Base-by-base conservation (phyloP, 2,113 vertebrate species). In the Balaeniceps rex region DNA sequence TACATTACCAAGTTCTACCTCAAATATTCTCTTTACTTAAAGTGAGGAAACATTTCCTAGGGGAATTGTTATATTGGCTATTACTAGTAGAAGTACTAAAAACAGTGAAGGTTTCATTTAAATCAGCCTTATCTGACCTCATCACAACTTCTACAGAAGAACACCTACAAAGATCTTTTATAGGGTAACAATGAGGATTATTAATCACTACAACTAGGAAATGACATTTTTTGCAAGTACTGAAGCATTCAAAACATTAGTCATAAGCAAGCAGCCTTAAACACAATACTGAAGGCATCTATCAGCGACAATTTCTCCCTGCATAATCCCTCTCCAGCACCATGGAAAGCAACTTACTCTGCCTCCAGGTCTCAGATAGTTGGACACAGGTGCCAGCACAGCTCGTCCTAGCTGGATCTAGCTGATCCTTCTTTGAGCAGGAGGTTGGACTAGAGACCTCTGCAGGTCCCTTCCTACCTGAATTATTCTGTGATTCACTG, bases 301-400 rank as follows among this genome's bases (percentile, higher is more conserved):
- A 19, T 12, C 18, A 9, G 23, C 0, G 2, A 51, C 12, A 24
- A 9, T 46, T 74, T 51, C 11, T 74, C 18, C 18, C 5, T 0
- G 0, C 47, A 28, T n/a, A 51, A n/a, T 2, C 9, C 21, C 40
- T 86, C 38, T 61, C 22, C 46, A 72, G 38, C 14, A 33, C 4
- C 36, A 15, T 4, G 14, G 11, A 87, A 61, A 47, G 11, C 42
- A 40, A 47, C 19, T 47, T 60, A 36, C 11, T 7, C 38, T 47
- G 15, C 19, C 38, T 65, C n/a, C 17, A 24, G 6, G 15, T 75
- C 14, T 76, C 42, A 17, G 29, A 24, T 19, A 28, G n/a, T 2
- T 52, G n/a, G 31, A 49, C 31, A 42, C 11, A 47, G 51, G 11
- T 65, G 15, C 15, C 57, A 90, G 38, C 12, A 42, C 65, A 54